Evolutionary conservation across 1,140 invertebrate genomes (phyloP).

Genomic region (Phocides pigmalion): DNA sequence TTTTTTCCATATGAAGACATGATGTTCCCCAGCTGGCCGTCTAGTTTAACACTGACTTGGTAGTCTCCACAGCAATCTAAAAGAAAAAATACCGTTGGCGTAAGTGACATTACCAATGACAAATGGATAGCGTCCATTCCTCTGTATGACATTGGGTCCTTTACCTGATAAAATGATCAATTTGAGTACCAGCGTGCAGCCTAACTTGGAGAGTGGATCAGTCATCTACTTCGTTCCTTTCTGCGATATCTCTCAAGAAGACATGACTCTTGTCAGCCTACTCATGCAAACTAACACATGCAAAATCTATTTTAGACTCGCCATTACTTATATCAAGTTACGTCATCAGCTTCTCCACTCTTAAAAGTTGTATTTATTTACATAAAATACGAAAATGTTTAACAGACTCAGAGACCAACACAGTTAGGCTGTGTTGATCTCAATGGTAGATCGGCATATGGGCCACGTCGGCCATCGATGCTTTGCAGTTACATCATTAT

Average conservation of each 20-base stretch:
- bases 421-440: too few species aligned
- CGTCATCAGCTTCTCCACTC: constrained; percentile 95
- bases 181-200: constrained; percentile 71
- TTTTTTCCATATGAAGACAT: constrained; percentile 95
- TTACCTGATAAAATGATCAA: constrained; percentile 75
- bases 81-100: constrained; percentile 66
- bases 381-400: too few species aligned
- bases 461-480: too few species aligned
- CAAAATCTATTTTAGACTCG: constrained; percentile 96
- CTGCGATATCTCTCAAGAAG: constrained; percentile 97
- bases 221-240: constrained; percentile 95
- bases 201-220: constrained; percentile 87
- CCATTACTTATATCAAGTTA: constrained; percentile 97
- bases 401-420: too few species aligned
- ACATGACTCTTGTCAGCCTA: constrained; percentile 95
- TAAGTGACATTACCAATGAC: constrained; percentile 68
- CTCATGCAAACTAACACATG: constrained; percentile 98
- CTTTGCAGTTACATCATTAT: too few species aligned
- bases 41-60: constrained; percentile 87
- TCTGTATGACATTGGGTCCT: constrained; percentile 58
- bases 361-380: too few species aligned
- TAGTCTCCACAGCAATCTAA: constrained; percentile 76
- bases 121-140: constrained; percentile 71
- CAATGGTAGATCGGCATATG: constrained; percentile 92
- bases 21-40: constrained; percentile 87